Base-by-base conservation (phyloP, 2,797 vertebrate genomes). In the Gorsachius magnificus region DNA sequence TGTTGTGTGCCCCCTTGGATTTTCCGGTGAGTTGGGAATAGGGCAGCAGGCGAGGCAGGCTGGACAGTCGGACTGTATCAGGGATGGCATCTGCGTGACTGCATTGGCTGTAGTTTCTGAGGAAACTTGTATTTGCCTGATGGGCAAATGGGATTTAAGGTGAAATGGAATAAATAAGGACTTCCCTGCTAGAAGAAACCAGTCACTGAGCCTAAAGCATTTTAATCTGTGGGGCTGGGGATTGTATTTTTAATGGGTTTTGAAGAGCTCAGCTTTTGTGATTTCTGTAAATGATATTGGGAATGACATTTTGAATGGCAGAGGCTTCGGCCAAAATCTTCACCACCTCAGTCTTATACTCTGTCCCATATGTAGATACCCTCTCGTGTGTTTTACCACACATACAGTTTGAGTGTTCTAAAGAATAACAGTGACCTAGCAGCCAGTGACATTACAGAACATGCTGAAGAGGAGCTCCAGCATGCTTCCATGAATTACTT, bases 51-150 rank as follows among this genome's bases (percentile, higher is more conserved):
- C 8, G 3, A 8, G 31, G 38, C 33, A 36, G 54, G 46, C 43
- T 41, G 71, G 25, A 26, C 0, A 4, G 15, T 31, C 4, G 38
- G 7, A 22, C 41, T 45, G 2, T 16, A 3, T 16, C 9, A 3
- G 33, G 15, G 28, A 15, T 36, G 36, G 21, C 22, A 9, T 26
- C 16, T 0, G 4, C 35, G 33, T 41, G 57, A 70, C 64, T 46
- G 35, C n/a, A 38, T 65, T 20, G 24, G 24, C 53, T 86, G 64
- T 19, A 50, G 43, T 58, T 92, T 51, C 61, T 80, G 65, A 68
- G 57, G 48, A 77, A 22, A 35, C n/a, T 71, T 85, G 31, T 51
- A 18, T 71, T 77, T 90, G 21, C n/a, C 48, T 78, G 35, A 18
- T 28, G 75, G 80, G 33, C 31, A 86, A 74, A 56, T 60, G 21